phyloP scores from a whole-genome alignment of 2,888 invertebrate species.

The Enchytraeus crypticus region DNA sequence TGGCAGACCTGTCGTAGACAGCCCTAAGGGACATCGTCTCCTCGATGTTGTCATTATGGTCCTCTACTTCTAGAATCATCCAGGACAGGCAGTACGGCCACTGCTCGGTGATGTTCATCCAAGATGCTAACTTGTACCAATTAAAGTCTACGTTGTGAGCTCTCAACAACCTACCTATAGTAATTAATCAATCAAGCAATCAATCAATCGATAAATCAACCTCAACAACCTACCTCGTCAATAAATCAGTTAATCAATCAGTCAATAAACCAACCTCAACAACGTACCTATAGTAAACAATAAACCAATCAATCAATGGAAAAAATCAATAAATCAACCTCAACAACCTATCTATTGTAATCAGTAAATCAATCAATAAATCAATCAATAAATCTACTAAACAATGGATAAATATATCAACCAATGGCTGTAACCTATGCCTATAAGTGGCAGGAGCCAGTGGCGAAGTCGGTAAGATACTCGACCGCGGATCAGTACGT shows the following conservation, averaged over 20 bases:
- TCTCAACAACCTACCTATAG: slow-evolving; percentile 78
- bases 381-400: too few species aligned
- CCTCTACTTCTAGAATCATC: slow-evolving; percentile 89
- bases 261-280: background rate
- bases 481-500: too few species aligned
- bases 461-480: too few species aligned
- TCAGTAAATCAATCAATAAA: too few species aligned
- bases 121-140: slow-evolving; percentile 93
- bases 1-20: slow-evolving; percentile 82
- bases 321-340: background rate
- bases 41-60: slow-evolving; percentile 65
- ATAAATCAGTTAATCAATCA: background rate
- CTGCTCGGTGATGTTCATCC: slow-evolving; percentile 97
- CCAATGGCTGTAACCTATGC: background rate
- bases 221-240: background rate
- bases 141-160: slow-evolving; percentile 98
- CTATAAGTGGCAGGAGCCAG: too few species aligned
- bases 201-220: background rate
- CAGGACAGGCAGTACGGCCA: slow-evolving; percentile 97
- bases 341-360: background rate
- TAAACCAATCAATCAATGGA: background rate
- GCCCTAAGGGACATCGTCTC: slow-evolving; percentile 76
- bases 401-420: background rate
- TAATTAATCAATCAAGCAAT: background rate
- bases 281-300: background rate